Evolutionary conservation across 2,888 invertebrate genomes (phyloP), one percentile per base, ranked within the genome.

Genomic region (Drosophila glabriapex): DNA sequence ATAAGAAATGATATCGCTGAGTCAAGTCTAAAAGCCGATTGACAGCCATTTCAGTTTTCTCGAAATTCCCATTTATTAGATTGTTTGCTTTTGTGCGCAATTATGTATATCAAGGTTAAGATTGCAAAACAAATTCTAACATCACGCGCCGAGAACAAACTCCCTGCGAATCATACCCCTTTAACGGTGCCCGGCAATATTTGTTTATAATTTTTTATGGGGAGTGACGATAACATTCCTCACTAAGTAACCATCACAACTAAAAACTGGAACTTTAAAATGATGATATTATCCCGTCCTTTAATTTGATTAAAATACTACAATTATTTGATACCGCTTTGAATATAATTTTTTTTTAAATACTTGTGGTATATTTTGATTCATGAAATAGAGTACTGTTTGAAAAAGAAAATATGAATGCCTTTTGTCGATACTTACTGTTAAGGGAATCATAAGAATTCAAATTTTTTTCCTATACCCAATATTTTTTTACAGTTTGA

Each of bases 91-190:
- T 78, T 75, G 65, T 83, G 88, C 80, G 83, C 88, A 83, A 80
- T 74, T 88, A 76, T 83, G 62, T 66, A 68, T 85, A 86, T 78
- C 89, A 84, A 89, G 83, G 89, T 71, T 81, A 70, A 68, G 76
- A 83, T 73, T 89, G 81, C 78, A 65, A 78, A 65, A 53, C 35
- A 29, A 64, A 64, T 55, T 37, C 64, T 3, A 49, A 43, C n/a
- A 76, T 68, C 68, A 88, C 58, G 59, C 62, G 64, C 39, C 56
- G 3, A 50, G 12, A 61, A 54, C 39, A 56, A 63, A 33, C 60
- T 46, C 14, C 33, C 25, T 37, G 3, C 39, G 70, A 66, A 66
- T 71, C 58, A 63, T 52, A 67, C 60, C 46, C 54, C 33, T 54
- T 19, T 14, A 58, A 35, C 19, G 35, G 28, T 43, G 22, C 29